These are phyloP conservation scores for Opisthocomus hoazin DNA, from an alignment of 2,113 vertebrate genomes.

Conservation along the genomic window DNA sequence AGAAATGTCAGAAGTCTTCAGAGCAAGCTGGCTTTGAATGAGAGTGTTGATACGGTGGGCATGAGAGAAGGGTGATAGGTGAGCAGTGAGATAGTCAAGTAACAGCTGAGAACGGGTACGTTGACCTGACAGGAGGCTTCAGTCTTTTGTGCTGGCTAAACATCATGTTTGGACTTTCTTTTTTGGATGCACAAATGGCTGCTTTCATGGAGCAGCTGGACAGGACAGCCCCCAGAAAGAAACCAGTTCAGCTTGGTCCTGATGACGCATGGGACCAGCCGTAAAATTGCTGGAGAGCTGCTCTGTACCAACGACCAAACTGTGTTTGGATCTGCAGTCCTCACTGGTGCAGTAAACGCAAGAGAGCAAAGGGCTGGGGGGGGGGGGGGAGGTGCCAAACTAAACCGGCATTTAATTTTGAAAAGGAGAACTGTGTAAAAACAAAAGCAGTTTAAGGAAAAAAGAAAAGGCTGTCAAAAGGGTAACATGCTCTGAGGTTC, in stretches of 20 bases:
- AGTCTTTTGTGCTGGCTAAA: neutral
- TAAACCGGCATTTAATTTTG: neutral
- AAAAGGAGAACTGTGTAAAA: neutral
- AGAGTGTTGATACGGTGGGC: neutral
- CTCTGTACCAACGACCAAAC: neutral
- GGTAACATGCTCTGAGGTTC: neutral
- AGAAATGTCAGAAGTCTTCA: neutral
- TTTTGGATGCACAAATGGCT: neutral
- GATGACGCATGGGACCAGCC: neutral
- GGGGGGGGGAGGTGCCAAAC: no score
- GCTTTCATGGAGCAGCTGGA: neutral
- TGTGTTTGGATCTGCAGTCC: neutral
- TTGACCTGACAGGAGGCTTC: neutral
- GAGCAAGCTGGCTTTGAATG: neutral
- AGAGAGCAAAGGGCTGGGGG: neutral
- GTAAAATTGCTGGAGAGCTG: neutral
- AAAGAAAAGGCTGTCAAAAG: neutral
- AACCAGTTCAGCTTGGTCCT: neutral
- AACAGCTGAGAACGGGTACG: fast-evolving
- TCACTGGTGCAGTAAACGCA: neutral
- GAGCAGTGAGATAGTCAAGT: neutral
- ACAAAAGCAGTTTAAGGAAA: neutral
- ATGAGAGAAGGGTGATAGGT: neutral
- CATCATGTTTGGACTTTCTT: neutral
- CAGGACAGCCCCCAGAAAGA: neutral